Conservation (phyloP, 2,888 invertebrate species). For the Dryomyza anilis region DNA sequence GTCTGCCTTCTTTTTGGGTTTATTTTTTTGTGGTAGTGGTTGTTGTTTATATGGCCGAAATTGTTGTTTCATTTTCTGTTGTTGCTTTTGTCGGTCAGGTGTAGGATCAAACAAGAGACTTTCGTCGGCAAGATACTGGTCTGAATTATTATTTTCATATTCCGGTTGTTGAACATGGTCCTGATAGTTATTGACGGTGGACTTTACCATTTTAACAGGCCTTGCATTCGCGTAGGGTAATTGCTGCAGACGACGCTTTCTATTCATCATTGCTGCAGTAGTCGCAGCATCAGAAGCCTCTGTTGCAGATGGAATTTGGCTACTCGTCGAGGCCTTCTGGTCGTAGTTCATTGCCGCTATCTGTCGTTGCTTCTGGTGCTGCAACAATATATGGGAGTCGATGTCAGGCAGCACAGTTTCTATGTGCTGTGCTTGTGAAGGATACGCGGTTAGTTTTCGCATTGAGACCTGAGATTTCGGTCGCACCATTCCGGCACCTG, state of each 20-base stretch:
- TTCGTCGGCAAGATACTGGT: too few species aligned
- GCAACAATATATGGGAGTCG: slow-evolving; percentile 29
- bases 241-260: slow-evolving; percentile 39
- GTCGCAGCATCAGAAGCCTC: slow-evolving; percentile 31
- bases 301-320: slow-evolving; percentile 39
- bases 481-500: slow-evolving; percentile 1
- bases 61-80: slow-evolving; percentile 10
- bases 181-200: too few species aligned
- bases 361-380: slow-evolving; percentile 6
- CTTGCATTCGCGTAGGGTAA: neutral
- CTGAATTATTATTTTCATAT: slow-evolving; percentile 20
- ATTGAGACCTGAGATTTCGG: slow-evolving; percentile 38
- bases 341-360: neutral
- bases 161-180: slow-evolving; percentile 25
- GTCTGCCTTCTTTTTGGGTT: slow-evolving; percentile 31
- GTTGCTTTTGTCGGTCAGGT: neutral
- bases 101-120: neutral
- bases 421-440: slow-evolving; percentile 48
- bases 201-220: slow-evolving; percentile 7
- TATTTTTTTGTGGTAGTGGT: slow-evolving; percentile 15
- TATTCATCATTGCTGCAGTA: slow-evolving; percentile 31
- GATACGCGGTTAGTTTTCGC: slow-evolving; percentile 42
- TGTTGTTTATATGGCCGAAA: too few species aligned
- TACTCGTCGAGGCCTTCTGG: slow-evolving; percentile 40
- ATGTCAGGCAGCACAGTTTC: slow-evolving; percentile 51